Evolutionary conservation across 2,888 invertebrate genomes (phyloP), one percentile per base, ranked within the genome.

Genomic region (Argyra leucocephala): DNA sequence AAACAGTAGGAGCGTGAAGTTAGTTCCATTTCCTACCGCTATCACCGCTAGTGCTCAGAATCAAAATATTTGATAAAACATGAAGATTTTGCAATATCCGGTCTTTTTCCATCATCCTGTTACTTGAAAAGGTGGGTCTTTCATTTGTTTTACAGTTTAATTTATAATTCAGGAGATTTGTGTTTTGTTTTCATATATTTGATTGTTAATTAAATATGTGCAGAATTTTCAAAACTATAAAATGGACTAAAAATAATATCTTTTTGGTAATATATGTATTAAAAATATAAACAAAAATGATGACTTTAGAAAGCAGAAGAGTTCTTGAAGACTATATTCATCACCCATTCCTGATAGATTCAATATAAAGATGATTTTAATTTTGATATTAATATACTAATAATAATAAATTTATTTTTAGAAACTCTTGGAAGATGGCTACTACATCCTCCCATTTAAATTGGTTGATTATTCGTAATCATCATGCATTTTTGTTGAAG

Each of bases 311-410:
- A 12, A 71, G 71, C 78, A 66, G 78, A 78, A 78, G 76, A 78
- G 76, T 76, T 75, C 75, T 76, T 79, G 78, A 79, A 76, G 79
- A 79, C 79, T 77, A 79, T 75, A 76, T 78, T 78, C 79, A 79
- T 75, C 77, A 78, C 78, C 77, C 78, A 73, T 74, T 69, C 71
- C 78, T 78, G 78, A 78, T 57, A n/a, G 6, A 21, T 4, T n/a
- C 9, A 15, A 21, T n/a, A 9, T 12, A 59, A 12, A 64, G 31
- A 59, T 64, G 31, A 59, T 59, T 59, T 18, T 37, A 24, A 63
- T 22, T 48, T 63, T 61, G 22, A 62, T 64, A 67, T 65, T 64
- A 58, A 12, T 65, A 69, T 72, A 68, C 67, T 62, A 57, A 58
- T 72, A 3, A 73, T 74, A 58, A 10, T 31, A 31, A 21, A 26